Percentiles rank a stretch among this genome's conserved stretches.
Evolutionary conservation across 2,888 invertebrate genomes (phyloP).

Genomic region (Phorcus lineatus): DNA sequence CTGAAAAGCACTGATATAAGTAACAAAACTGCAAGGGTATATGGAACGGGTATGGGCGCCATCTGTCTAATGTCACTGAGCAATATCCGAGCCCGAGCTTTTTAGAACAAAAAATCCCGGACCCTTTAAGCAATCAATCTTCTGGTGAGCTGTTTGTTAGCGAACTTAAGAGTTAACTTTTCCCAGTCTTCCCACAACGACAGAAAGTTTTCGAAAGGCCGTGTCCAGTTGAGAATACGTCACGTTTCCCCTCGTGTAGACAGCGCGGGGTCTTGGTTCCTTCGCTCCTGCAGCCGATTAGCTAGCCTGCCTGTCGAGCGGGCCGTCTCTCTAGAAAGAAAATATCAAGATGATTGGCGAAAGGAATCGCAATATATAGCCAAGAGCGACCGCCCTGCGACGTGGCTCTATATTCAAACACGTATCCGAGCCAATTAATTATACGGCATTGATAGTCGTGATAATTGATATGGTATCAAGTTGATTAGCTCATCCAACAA

Average conservation of each 20-base stretch:
- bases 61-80: neutral
- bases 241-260: neutral
- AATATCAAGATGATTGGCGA: conserved; percentile 12
- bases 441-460: neutral
- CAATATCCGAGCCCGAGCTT: too few relatives aligned
- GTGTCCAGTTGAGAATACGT: neutral
- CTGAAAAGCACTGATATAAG: neutral
- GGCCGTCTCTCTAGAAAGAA: conserved; percentile 9
- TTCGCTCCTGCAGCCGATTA: neutral
- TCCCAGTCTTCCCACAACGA: neutral
- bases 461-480: conserved; percentile 2
- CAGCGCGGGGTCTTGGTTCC: neutral
- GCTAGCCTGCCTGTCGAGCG: neutral
- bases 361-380: conserved; percentile 19
- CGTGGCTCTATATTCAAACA: conserved; percentile 9
- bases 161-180: too few relatives aligned
- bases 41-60: neutral
- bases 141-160: too few relatives aligned
- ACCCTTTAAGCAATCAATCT: too few relatives aligned
- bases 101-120: too few relatives aligned
- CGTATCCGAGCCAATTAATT: conserved; percentile 18
- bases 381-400: neutral
- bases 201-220: neutral
- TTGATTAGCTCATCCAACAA: conserved; percentile 14
- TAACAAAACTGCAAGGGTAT: neutral